phyloP scores from a whole-genome alignment of 2,888 invertebrate species.

The Bunonema sp. region DNA sequence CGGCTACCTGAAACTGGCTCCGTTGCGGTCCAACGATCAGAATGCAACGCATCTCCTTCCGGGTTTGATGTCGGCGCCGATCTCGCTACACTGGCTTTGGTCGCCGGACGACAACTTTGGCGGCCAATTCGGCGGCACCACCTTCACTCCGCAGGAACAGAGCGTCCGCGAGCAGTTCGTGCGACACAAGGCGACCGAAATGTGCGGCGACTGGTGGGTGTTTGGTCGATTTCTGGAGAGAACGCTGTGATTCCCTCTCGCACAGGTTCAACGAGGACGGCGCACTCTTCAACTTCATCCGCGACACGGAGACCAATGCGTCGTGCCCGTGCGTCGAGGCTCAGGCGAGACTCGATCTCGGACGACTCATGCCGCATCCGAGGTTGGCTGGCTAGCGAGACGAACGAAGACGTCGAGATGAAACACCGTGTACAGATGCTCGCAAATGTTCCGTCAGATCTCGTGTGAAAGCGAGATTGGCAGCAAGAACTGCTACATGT shows the following conservation, averaged over 20 bases:
- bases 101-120: conserved; percentile 22
- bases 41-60: conserved; percentile 26
- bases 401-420: too few relatives aligned
- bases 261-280: conserved; percentile 39
- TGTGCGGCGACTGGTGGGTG: conserved; percentile 38
- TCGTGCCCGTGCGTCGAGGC: conserved; percentile 66
- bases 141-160: conserved; percentile 15
- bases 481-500: conserved; percentile 64
- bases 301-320: conserved; percentile 42
- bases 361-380: conserved; percentile 64
- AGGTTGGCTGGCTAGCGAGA: too few relatives aligned
- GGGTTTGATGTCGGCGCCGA: conserved; percentile 39
- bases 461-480: conserved; percentile 70
- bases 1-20: conserved; percentile 40
- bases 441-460: conserved; percentile 41
- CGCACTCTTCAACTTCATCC: conserved; percentile 38
- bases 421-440: too few relatives aligned
- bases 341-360: conserved; percentile 78
- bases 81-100: conserved; percentile 44
- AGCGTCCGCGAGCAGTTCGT: conserved; percentile 20
- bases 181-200: conserved; percentile 30
- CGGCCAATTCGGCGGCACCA: conserved; percentile 19
- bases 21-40: conserved; percentile 29
- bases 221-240: too few relatives aligned
- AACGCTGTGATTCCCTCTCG: too few relatives aligned